Conservation (phyloP, 2,797 vertebrate species). For the Phoebastria nigripes region DNA sequence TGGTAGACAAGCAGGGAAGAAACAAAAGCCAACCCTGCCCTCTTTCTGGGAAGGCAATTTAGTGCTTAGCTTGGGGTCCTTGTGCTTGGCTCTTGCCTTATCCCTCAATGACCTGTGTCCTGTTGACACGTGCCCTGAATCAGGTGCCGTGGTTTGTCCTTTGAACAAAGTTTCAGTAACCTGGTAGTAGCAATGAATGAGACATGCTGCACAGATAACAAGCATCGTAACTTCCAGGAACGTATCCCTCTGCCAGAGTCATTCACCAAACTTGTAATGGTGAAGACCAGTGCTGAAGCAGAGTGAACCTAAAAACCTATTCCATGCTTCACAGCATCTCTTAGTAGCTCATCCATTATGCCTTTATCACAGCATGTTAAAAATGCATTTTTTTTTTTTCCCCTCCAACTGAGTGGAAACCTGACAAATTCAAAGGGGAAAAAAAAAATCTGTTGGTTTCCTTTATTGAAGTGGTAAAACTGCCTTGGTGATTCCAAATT, state of each 20-base stretch:
- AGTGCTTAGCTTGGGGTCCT: neutral
- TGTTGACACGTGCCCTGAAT: fast-evolving
- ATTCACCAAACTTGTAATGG: neutral
- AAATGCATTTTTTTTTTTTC: neutral
- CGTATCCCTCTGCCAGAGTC: neutral
- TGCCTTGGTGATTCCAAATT: neutral
- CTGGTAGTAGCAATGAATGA: neutral
- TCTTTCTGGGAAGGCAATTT: neutral
- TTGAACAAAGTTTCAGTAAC: neutral
- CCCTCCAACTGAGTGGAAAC: neutral
- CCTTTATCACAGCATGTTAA: neutral
- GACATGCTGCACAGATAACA: neutral
- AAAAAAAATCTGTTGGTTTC: neutral
- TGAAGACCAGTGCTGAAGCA: neutral
- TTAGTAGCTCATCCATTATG: neutral
- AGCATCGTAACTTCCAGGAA: neutral
- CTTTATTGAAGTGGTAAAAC: neutral
- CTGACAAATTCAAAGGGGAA: neutral
- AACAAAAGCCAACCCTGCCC: neutral
- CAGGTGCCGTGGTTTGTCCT: neutral
- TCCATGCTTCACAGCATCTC: neutral
- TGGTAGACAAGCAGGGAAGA: neutral
- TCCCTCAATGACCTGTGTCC: neutral
- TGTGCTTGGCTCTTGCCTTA: neutral
- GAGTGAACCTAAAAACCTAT: neutral